Evolutionary conservation across 1,140 invertebrate species (phyloP).

Genomic region (Sycophila sp.): DNA sequence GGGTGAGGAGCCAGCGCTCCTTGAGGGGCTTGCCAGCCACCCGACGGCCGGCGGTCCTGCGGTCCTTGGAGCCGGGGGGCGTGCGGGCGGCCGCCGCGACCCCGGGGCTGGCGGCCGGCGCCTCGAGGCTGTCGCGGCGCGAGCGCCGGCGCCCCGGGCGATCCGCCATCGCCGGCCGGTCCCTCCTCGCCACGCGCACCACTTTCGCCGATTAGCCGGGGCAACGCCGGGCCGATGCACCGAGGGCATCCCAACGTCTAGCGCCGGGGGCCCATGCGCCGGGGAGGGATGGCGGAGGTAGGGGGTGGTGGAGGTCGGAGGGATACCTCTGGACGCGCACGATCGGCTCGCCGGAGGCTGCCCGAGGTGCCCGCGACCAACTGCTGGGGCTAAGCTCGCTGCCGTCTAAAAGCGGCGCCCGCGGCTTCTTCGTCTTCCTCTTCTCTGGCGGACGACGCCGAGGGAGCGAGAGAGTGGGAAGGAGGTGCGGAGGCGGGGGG

Average conservation of each 20-base stretch:
- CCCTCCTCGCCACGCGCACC: constrained; percentile 60
- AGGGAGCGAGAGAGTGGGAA: not conserved
- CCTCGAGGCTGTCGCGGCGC: constrained; percentile 55
- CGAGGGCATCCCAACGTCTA: no score
- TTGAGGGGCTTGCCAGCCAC: constrained; percentile 68
- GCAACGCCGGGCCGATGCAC: no score
- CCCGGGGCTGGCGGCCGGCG: not conserved
- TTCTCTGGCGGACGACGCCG: constrained; percentile 10
- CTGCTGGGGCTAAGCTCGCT: constrained; percentile 3
- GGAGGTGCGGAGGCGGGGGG: constrained; percentile 9
- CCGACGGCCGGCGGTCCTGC: constrained; percentile 53
- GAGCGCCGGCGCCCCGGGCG: constrained; percentile 53
- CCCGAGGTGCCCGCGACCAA: constrained; percentile 24
- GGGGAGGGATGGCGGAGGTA: no score
- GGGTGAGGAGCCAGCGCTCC: constrained; percentile 85
- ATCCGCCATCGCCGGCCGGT: constrained; percentile 61
- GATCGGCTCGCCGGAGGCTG: constrained; percentile 22
- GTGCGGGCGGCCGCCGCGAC: constrained; percentile 38
- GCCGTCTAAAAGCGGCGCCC: constrained; percentile 29
- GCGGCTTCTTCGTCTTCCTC: constrained; percentile 29
- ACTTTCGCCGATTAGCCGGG: constrained; percentile 48
- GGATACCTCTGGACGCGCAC: no score
- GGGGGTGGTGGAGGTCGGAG: no score
- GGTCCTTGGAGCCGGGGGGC: constrained; percentile 55
- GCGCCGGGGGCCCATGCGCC: no score